phyloP scores from a whole-genome alignment of 2,797 vertebrate genomes.

The Melanogrammus aeglefinus region DNA sequence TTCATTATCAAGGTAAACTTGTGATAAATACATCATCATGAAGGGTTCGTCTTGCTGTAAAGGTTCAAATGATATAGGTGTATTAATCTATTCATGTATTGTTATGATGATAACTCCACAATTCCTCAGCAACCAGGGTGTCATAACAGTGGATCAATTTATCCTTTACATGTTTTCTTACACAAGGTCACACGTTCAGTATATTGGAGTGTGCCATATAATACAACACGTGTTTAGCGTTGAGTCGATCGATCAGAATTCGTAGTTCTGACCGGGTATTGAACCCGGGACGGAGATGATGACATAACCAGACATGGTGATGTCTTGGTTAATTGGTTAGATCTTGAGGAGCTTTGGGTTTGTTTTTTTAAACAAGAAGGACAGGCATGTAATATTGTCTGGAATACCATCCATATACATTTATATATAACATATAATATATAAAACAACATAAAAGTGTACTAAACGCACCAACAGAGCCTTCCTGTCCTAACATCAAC shows the following conservation, averaged over 20 bases:
- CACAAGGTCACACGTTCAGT: background rate
- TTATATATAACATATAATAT: background rate
- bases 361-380: background rate
- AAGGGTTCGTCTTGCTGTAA: no score
- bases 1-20: background rate
- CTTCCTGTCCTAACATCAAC: no score
- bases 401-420: background rate
- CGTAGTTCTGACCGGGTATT: background rate
- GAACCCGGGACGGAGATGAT: conserved; percentile 11
- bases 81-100: background rate
- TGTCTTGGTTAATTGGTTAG: background rate
- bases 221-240: background rate
- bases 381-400: no score
- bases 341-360: background rate
- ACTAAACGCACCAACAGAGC: no score
- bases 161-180: no score
- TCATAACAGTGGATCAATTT: no score
- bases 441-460: no score
- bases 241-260: background rate
- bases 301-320: conserved; percentile 27
- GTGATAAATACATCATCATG: no score
- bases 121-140: background rate
- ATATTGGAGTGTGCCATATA: background rate
- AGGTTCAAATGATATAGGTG: no score
- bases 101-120: background rate